phyloP scores from a whole-genome alignment of 2,888 invertebrate genomes.

The Laothoe populi region DNA sequence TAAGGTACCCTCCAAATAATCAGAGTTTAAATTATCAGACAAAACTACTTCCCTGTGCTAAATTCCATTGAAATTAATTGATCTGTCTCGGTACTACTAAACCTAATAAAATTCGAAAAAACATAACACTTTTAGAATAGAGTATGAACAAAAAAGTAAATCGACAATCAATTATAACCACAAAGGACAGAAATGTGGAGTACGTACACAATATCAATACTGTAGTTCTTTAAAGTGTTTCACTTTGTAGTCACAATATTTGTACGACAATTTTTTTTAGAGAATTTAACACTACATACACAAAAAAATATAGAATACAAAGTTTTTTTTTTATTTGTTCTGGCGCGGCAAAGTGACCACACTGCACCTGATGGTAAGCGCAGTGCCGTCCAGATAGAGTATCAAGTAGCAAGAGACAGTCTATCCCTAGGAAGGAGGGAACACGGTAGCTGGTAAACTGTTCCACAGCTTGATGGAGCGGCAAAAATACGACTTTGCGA shows the following conservation, averaged over 20 bases:
- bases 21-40: neutral
- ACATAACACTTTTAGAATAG: neutral
- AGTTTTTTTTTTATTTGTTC: too few species aligned
- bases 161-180: neutral
- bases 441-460: too few species aligned
- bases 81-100: neutral
- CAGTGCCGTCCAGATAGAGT: too few species aligned
- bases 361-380: too few species aligned
- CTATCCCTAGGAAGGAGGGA: too few species aligned
- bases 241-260: neutral
- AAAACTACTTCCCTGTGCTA: neutral
- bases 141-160: neutral
- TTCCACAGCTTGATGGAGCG: too few species aligned
- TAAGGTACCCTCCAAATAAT: too few species aligned
- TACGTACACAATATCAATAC: neutral
- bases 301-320: too few species aligned
- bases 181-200: neutral
- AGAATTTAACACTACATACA: neutral
- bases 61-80: neutral
- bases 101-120: conserved; percentile 2
- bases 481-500: too few species aligned
- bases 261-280: neutral
- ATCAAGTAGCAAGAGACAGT: too few species aligned
- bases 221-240: neutral
- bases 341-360: too few species aligned